Base-by-base conservation (phyloP, 2,888 invertebrate species). In the Melanargia galathea region DNA sequence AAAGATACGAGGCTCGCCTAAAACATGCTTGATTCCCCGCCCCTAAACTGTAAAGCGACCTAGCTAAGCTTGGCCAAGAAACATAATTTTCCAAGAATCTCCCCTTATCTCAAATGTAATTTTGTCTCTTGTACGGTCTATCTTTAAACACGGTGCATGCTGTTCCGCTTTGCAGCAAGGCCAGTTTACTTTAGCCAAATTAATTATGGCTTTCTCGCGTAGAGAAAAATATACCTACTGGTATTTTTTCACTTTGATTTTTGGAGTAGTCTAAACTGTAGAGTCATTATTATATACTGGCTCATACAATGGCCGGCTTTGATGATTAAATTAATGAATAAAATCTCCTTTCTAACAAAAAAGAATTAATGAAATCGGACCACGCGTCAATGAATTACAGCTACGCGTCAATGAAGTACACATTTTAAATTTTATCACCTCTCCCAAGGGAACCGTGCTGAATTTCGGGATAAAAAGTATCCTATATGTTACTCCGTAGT, bases 71-170 rank as follows among this genome's bases (percentile, higher is more conserved):
- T 22, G 40, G 54, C 16, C 43, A 55, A 55, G 55, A 26, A 43
- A 55, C 55, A 43, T 55, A 43, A 55, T 55, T 55, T 55, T 40
- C 24, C 26, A 55, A 43, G 43, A 55, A 43, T 22, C 10, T 38
- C 38, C 26, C n/a, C 43, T 55, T 55, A 55, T 55, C 55, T 55
- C 43, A 43, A 55, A 43, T 20, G 40, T 55, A 55, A 55, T 55
- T 55, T 43, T 43, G 40, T 26, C 55, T 55, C 40, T 16, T 43
- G 33, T 33, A 35, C 20, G 20, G 24, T 1, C 10, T 55, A 55
- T 55, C 55, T 55, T 16, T 11, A 55, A 55, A 43, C 40, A 54
- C 16, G 2, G 38, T 26, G 24, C 40, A 18, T 16, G n/a, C 16
- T 10, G 40, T 43, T 43, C n/a, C 11, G 16, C 24, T 55, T 26